Evolutionary conservation across 2,888 invertebrate genomes (phyloP), one percentile per base, ranked within the genome.

Genomic region (Drosophila testacea): DNA sequence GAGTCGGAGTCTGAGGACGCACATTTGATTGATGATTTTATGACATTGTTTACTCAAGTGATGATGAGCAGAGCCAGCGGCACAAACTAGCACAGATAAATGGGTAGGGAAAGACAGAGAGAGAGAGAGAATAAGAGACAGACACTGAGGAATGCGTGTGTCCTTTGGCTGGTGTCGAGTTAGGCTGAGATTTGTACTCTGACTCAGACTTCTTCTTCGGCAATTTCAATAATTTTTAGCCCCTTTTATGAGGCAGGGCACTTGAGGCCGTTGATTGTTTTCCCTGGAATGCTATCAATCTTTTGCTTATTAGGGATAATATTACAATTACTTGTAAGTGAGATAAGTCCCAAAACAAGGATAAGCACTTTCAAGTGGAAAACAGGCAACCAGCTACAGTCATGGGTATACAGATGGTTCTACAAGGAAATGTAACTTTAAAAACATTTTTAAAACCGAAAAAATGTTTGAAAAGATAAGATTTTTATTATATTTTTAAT

Each of bases 11-110:
- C 57, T 27, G 63, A 59, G 66, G n/a, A 39, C 54, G 46, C 60
- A 68, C 56, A 73, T 76, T 81, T 86, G 85, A 86, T 86, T 86
- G 86, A 89, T 86, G 86, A 86, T 85, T 89, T 89, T 89, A 89
- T 89, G 89, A 88, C 89, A 85, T 81, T 86, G 86, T 86, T 86
- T 85, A 81, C 89, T 82, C 85, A 79, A 89, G 81, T 83, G 88
- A 88, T 84, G 89, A 89, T 84, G 85, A 74, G 84, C 59, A 55
- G 61, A 78, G 79, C 64, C 73, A 55, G 57, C 54, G 42, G 38
- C 66, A 55, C 38, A 66, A 76, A 68, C 57, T 63, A 55, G 39
- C 39, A 13, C 11, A 72, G 61, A 62, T 73, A 69, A 56, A 42
- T 11, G 38, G 10, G 41, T 10, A 27, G 22, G 10, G 13, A 11